phyloP scores from a whole-genome alignment of 2,113 vertebrate genomes.

The Seriola aureovittata region DNA sequence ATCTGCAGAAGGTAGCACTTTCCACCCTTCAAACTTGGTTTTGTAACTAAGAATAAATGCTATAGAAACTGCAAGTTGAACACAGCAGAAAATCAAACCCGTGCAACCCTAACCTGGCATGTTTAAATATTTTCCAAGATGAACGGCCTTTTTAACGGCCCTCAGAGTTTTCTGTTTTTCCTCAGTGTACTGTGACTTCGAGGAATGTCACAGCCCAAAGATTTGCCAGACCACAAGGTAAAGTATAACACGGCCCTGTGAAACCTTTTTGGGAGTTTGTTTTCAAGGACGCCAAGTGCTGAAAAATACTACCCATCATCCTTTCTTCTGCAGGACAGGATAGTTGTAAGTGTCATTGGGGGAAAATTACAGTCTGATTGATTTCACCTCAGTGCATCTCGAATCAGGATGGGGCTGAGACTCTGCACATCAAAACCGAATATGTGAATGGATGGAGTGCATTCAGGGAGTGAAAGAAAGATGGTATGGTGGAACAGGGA shows the following conservation, averaged over 20 bases:
- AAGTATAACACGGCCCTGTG: not conserved
- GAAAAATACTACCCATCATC: constrained; percentile 43
- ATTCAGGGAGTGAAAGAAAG: not conserved
- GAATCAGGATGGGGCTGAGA: constrained; percentile 25
- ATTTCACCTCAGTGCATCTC: constrained; percentile 39
- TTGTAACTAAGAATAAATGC: not conserved
- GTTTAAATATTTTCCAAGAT: not conserved
- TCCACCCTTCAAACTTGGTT: not conserved
- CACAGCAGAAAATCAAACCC: not conserved
- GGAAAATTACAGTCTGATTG: constrained; percentile 63
- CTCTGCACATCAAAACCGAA: constrained; percentile 33
- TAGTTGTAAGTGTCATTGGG: constrained; percentile 49
- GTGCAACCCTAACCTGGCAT: not conserved
- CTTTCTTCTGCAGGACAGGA: constrained; percentile 31
- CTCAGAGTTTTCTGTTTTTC: constrained; percentile 20
- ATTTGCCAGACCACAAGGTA: constrained; percentile 29
- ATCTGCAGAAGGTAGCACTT: not conserved
- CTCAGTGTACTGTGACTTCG: constrained; percentile 27
- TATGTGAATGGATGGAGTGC: not conserved
- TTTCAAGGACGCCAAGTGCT: constrained; percentile 52
- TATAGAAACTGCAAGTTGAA: not conserved
- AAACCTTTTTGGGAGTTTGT: constrained; percentile 33
- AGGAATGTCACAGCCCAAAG: constrained; percentile 38
- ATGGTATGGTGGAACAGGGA: not conserved
- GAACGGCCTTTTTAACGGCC: constrained; percentile 14